Conservation (phyloP, 2,888 invertebrate genomes). For the Heteromurus nitidus region DNA sequence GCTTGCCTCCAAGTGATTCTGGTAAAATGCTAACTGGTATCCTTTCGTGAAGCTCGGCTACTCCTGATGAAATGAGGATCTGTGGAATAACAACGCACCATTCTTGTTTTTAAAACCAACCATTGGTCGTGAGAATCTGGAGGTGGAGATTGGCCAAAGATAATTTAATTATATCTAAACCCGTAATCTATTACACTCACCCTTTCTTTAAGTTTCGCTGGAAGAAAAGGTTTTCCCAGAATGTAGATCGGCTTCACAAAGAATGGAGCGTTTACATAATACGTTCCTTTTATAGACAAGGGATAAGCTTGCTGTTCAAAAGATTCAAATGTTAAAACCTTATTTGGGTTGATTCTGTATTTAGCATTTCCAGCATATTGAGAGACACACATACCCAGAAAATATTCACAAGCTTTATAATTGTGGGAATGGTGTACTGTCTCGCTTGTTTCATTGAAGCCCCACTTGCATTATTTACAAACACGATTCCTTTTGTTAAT, state of each 20-base stretch:
- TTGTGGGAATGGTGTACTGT: slow-evolving; percentile 31
- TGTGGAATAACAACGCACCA: too few species aligned
- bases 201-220: slow-evolving; percentile 35
- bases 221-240: slow-evolving; percentile 28
- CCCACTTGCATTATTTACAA: slow-evolving; percentile 11
- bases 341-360: too few species aligned
- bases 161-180: too few species aligned
- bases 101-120: too few species aligned
- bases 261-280: slow-evolving; percentile 36
- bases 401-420: slow-evolving; percentile 32
- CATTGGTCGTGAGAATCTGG: too few species aligned
- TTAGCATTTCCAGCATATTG: too few species aligned
- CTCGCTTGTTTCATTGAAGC: too few species aligned
- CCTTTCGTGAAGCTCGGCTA: slow-evolving; percentile 30
- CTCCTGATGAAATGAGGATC: slow-evolving; percentile 33
- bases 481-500: slow-evolving; percentile 9
- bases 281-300: slow-evolving; percentile 38
- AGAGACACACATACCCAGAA: slow-evolving; percentile 28
- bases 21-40: slow-evolving; percentile 30
- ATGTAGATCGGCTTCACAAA: slow-evolving; percentile 22
- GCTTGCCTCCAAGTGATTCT: slow-evolving; percentile 26
- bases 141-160: neutral
- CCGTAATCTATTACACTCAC: neutral
- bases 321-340: too few species aligned
- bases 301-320: slow-evolving; percentile 46